Evolutionary conservation across 2,888 invertebrate genomes (phyloP), one percentile per base, ranked within the genome.

Genomic region (Dryomyza anilis): DNA sequence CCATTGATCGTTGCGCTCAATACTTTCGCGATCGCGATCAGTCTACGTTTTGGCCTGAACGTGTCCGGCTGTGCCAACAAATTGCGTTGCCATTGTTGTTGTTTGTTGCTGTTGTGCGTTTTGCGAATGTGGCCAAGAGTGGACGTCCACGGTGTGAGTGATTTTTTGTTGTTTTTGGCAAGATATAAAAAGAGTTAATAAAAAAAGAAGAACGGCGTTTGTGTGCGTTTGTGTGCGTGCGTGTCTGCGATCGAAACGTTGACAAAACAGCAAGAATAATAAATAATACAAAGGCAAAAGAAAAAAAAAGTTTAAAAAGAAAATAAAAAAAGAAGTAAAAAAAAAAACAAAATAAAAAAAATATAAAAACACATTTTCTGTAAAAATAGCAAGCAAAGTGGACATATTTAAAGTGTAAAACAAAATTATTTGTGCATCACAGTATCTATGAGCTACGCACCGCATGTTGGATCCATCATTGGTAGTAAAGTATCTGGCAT

Each of bases 1-100:
- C 30, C 14, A n/a, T n/a, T n/a, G n/a, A n/a, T 25, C n/a, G 25
- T 25, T 14, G 14, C 27, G 12, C n/a, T 14, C 7, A 16, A 12
- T 23, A 4, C 25, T 8, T 8, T n/a, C n/a, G 50, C 39, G 39
- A 39, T 7, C 19, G 25, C 27, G 65, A 64, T 78, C 75, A 79
- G 78, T 78, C 74, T 73, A 74, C 73, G 76, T 76, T 74, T 78
- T 78, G 80, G 79, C 79, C 76, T 75, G 76, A 75, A 78, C 71
- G 74, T 74, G 74, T 73, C 33, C n/a, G n/a, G n/a, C n/a, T n/a
- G n/a, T n/a, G n/a, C n/a, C n/a, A n/a, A n/a, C n/a, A n/a, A n/a
- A n/a, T 79, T 71, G 73, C 73, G n/a, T n/a, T n/a, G n/a, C n/a
- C n/a, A n/a, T n/a, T n/a, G n/a, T n/a, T n/a, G n/a, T n/a, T n/a